Base-by-base conservation (phyloP, 1,140 invertebrate species). In the Apocrypta bakeri region DNA sequence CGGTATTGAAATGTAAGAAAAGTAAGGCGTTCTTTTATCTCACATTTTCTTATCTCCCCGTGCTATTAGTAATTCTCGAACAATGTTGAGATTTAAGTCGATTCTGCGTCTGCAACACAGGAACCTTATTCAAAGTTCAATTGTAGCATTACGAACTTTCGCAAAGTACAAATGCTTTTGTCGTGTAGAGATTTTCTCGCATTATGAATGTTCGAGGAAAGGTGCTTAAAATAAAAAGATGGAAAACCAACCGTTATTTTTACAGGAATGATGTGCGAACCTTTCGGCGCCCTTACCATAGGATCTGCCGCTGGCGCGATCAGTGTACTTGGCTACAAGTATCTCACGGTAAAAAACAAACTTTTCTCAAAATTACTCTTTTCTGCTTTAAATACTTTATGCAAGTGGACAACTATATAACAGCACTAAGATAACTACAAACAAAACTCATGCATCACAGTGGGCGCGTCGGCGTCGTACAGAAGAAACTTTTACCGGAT, bases 301-400 rank as follows among this genome's bases (percentile, higher is more conserved):
- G 98, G 98, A 21, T 93, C 94, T 66, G 86, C 96, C 37, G 96
- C 98, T 61, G 98, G 96, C 17, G 84, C 94, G 4, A 86, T 99
- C 37, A 98, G 97, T 71, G 97, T 98, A 11, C 84, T 96, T 42
- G 98, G 98, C 73, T 99, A 97, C 90, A 93, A 94, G 88, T 97
- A 94, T 89, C 89, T 99, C 69, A 96, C 97, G 88, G 98, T 98
- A 93, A 94, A 74, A 61, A 2, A 4, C 33, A 9, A 68, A 83
- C 84, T 73, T 56, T 61, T 81, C 68, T 77, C 12, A n/a, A 2
- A n/a, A 66, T 66, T 56, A 56, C 48, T 0, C 48, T 21, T 56
- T 56, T n/a, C 3, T n/a, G 48, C 48, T 56, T n/a, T 1, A 11
- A 42, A n/a, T 56, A n/a, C 48, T 37, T 37, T 37, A 56, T 56